Evolutionary conservation across 2,888 invertebrate species (phyloP).

Genomic region (Cheilosia soror): DNA sequence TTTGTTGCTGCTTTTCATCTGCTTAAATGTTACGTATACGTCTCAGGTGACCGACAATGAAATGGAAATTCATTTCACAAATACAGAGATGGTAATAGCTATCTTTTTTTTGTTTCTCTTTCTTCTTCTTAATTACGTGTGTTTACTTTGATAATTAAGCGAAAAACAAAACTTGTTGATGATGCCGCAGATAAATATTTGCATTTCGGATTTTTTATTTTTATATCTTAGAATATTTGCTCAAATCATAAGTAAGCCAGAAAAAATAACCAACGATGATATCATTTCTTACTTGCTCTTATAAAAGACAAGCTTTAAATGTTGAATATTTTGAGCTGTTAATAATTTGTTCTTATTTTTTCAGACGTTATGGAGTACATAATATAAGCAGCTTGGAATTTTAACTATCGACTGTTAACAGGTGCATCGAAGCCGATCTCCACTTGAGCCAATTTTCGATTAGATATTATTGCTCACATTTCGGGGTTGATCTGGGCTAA

Average conservation of each 20-base stretch:
- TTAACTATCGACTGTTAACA: too few species aligned
- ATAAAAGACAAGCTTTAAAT: background rate
- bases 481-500: too few species aligned
- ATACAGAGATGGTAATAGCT: background rate
- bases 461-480: too few species aligned
- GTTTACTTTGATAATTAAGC: slow-evolving; percentile 55
- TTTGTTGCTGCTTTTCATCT: background rate
- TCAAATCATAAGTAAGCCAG: slow-evolving; percentile 31
- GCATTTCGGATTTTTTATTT: slow-evolving; percentile 37
- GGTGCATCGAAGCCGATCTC: too few species aligned
- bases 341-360: too few species aligned
- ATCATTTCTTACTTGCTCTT: background rate
- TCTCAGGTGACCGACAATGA: slow-evolving; percentile 54
- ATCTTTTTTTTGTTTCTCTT: slow-evolving; percentile 1
- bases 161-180: slow-evolving; percentile 29
- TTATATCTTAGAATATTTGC: slow-evolving; percentile 25
- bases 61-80: slow-evolving; percentile 25
- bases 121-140: slow-evolving; percentile 3
- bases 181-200: slow-evolving; percentile 53
- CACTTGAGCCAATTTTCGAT: too few species aligned
- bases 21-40: slow-evolving; percentile 48
- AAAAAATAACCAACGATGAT: background rate
- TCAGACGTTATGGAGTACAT: too few species aligned
- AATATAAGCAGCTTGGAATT: too few species aligned
- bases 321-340: too few species aligned